Evolutionary conservation across 2,113 vertebrate genomes (phyloP).

Genomic region (Stercorarius parasiticus): DNA sequence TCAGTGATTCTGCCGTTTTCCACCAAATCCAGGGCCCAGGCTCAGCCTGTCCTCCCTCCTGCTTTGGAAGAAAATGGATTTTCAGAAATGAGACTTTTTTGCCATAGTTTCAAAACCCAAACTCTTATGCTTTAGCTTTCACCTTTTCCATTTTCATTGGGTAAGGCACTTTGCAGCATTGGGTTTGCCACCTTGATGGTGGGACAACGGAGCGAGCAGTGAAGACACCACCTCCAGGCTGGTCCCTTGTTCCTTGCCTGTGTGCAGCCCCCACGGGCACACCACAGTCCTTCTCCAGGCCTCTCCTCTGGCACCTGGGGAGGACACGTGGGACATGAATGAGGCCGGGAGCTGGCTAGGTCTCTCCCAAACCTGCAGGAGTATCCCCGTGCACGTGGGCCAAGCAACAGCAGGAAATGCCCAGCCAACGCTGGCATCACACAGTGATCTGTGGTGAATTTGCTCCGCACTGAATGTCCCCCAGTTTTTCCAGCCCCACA

Average conservation of each 20-base stretch:
- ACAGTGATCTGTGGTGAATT: not conserved
- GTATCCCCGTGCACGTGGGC: not conserved
- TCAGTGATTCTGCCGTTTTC: not conserved
- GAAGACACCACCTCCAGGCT: not conserved
- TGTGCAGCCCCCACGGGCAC: not conserved
- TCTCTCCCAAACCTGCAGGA: not conserved
- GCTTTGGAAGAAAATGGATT: not conserved
- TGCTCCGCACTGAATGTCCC: not conserved
- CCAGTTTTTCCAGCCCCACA: rapidly evolving
- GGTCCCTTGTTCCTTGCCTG: not conserved
- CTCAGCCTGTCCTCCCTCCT: not conserved
- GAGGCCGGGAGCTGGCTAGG: not conserved
- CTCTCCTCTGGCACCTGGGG: not conserved
- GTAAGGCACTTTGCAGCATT: not conserved
- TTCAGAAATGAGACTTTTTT: not conserved
- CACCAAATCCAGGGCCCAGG: not conserved
- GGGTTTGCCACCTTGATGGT: not conserved
- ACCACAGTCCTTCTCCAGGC: not conserved
- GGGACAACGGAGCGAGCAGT: rapidly evolving
- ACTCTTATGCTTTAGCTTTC: not conserved
- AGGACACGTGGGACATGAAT: not conserved
- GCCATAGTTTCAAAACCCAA: not conserved
- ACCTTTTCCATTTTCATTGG: not conserved
- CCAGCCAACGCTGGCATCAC: not conserved
- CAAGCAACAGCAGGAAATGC: not conserved